Percentiles rank a stretch among this genome's conserved stretches.
Conservation (phyloP, 2,888 invertebrate genomes). For the Lithophane ornitopus region DNA sequence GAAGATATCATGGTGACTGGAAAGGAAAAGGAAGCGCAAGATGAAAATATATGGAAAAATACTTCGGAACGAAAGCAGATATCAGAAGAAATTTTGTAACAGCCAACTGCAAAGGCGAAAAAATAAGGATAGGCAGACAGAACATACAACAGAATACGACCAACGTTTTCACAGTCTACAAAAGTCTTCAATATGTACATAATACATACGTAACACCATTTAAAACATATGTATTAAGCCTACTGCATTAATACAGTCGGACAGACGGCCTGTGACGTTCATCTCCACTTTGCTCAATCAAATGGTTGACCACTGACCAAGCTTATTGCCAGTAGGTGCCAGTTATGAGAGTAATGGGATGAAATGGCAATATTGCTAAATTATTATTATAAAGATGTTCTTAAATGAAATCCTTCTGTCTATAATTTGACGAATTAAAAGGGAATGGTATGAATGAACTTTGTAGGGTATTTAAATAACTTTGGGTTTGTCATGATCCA, state of each 20-base stretch:
- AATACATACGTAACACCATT: not conserved
- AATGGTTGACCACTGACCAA: conserved; percentile 30
- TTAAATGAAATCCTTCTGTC: not conserved
- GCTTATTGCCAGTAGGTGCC: conserved; percentile 33
- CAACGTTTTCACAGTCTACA: not conserved
- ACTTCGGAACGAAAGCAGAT: not conserved
- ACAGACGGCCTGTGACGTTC: conserved; percentile 16
- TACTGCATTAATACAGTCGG: not conserved
- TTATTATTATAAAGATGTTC: not conserved
- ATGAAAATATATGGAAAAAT: not conserved
- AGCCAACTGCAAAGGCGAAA: not conserved
- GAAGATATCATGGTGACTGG: not conserved
- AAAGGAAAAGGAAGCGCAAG: not conserved
- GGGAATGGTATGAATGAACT: not conserved
- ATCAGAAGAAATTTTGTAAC: not conserved
- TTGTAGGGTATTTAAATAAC: not conserved
- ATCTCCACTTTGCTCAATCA: conserved; percentile 37
- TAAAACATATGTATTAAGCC: not conserved
- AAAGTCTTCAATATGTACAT: not conserved
- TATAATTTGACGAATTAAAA: not conserved
- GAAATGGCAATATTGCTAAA: not conserved
- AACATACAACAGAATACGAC: not conserved
- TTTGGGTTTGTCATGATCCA: too few relatives aligned
- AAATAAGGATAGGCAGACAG: not conserved
- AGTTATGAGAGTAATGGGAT: not conserved